Percentiles rank a stretch among this genome's conserved stretches.
phyloP scores from a whole-genome alignment of 1,140 invertebrate species.

The Drosophila ohnishii region DNA sequence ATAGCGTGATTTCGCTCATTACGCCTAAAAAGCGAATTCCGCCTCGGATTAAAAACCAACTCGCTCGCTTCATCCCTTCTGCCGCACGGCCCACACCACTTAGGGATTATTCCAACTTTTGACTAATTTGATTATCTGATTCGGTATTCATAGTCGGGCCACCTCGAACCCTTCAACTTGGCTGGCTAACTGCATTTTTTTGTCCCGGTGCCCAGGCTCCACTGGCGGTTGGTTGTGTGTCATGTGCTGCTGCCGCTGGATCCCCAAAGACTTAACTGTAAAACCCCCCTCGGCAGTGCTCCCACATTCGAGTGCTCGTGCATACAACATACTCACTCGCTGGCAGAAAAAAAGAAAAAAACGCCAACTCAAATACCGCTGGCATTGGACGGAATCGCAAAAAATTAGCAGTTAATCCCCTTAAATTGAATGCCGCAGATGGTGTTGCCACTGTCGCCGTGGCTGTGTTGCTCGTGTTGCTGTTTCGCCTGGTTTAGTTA shows the following conservation, averaged over 20 bases:
- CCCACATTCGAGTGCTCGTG: conserved; percentile 37
- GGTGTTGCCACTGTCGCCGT: conserved; percentile 55
- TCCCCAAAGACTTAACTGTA: conserved; percentile 46
- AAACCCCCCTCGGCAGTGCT: conserved; percentile 41
- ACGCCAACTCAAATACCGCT: conserved; percentile 54
- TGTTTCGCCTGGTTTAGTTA: conserved; percentile 17
- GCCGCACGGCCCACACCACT: not conserved
- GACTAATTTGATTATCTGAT: conserved; percentile 59
- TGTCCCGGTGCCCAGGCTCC: conserved; percentile 35
- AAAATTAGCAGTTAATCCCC: conserved; percentile 83
- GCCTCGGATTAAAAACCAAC: conserved; percentile 25
- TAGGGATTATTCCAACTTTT: conserved; percentile 41
- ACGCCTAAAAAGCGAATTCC: conserved; percentile 25
- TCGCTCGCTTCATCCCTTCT: conserved; percentile 29
- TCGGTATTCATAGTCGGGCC: conserved; percentile 32
- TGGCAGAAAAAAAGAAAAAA: conserved; percentile 23
- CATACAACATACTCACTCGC: conserved; percentile 16
- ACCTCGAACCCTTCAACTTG: conserved; percentile 16
- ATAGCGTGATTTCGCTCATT: conserved; percentile 34
- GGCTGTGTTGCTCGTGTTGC: conserved; percentile 11
- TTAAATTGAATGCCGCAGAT: conserved; percentile 83
- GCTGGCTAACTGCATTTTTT: conserved; percentile 26
- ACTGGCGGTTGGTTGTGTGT: conserved; percentile 64
- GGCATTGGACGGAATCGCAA: conserved; percentile 78
- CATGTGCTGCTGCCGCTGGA: conserved; percentile 13